Evolutionary conservation across 2,888 invertebrate species (phyloP).

Genomic region (Aphodius sticticus): DNA sequence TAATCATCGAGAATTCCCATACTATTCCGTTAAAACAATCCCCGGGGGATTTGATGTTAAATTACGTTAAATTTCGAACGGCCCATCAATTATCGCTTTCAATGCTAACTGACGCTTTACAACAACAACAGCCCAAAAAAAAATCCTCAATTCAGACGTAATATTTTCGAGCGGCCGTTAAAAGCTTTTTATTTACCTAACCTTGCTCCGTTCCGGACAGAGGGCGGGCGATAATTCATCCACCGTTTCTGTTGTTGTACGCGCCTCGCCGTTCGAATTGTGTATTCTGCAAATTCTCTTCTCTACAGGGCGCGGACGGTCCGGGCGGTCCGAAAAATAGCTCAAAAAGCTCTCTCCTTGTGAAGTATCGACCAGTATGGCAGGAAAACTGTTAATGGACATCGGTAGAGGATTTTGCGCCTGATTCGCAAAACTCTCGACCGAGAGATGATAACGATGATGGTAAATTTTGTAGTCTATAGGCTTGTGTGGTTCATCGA

Average conservation of each 20-base stretch:
- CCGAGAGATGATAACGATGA: not conserved
- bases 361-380: not conserved
- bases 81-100: not conserved
- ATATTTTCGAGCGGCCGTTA: slow-evolving; percentile 4
- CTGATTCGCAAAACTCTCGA: not conserved
- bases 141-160: not conserved
- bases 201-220: not conserved
- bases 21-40: no score
- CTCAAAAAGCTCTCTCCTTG: not conserved
- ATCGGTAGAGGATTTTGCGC: not conserved
- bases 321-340: not conserved
- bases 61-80: not conserved
- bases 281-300: slow-evolving; percentile 20
- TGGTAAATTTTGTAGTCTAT: not conserved
- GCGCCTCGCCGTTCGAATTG: slow-evolving; percentile 14
- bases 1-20: no score
- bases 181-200: slow-evolving; percentile 12
- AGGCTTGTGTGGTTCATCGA: not conserved
- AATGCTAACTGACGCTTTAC: not conserved
- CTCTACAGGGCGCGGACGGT: not conserved
- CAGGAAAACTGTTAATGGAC: not conserved
- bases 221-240: slow-evolving; percentile 20
- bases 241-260: slow-evolving; percentile 16
- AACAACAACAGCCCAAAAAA: not conserved
- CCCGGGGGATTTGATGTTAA: not conserved